Evolutionary conservation across 1,140 invertebrate species (phyloP).

Genomic region (Neodiprion pinetum): DNA sequence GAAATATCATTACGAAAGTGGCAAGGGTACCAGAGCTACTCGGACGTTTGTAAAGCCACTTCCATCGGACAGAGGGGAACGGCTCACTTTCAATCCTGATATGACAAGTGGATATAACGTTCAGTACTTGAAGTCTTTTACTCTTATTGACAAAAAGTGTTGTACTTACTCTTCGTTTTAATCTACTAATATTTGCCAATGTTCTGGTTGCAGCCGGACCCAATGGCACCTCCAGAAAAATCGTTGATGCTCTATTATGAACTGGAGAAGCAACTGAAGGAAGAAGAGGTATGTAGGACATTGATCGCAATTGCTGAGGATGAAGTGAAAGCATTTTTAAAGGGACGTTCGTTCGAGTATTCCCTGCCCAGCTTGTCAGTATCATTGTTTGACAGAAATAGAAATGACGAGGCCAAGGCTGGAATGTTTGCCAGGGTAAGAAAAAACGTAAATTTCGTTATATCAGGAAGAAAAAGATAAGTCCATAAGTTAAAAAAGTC

Average conservation of each 20-base stretch:
- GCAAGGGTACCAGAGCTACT: conserved; percentile 71
- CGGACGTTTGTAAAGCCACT: conserved; percentile 72
- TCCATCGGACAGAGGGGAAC: conserved; percentile 69
- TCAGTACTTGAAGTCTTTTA: conserved; percentile 13
- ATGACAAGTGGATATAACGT: conserved; percentile 71
- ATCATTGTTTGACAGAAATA: conserved; percentile 63
- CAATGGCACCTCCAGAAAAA: conserved; percentile 65
- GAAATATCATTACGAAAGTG: conserved; percentile 73
- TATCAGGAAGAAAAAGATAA: conserved; percentile 33
- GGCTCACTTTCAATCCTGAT: conserved; percentile 67
- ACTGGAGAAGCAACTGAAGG: conserved; percentile 59
- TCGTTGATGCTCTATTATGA: conserved; percentile 68
- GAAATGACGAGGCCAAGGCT: conserved; percentile 61
- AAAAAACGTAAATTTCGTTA: neutral
- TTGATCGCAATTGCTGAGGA: conserved; percentile 61
- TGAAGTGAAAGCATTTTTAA: conserved; percentile 57
- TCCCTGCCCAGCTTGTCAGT: conserved; percentile 57
- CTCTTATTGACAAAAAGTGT: too few relatives aligned
- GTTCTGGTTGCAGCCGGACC: conserved; percentile 64
- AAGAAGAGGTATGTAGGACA: conserved; percentile 59
- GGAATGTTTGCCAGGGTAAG: conserved; percentile 54
- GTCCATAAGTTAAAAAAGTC: neutral
- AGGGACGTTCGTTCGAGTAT: conserved; percentile 56
- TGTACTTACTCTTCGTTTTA: neutral
- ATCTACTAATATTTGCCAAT: neutral